phyloP scores from a whole-genome alignment of 2,113 vertebrate species.

The Callocephalon fimbriatum region DNA sequence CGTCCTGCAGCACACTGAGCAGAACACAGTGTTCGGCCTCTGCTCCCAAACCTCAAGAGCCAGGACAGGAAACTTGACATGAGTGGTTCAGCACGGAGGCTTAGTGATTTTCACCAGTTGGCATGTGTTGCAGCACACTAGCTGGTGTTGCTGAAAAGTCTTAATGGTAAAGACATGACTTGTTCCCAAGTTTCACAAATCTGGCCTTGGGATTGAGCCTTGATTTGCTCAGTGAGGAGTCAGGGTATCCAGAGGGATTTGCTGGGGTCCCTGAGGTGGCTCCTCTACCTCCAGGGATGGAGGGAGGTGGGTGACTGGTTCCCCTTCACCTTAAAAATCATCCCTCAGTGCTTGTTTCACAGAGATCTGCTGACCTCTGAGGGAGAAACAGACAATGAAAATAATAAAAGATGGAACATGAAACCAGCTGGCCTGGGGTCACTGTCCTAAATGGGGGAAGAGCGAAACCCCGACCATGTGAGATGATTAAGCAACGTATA shows the following conservation, averaged over 20 bases:
- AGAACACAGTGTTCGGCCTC: no score
- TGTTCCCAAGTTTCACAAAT: not conserved
- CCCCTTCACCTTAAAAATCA: not conserved
- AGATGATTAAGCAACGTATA: not conserved
- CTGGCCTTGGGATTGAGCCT: not conserved
- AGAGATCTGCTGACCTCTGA: not conserved
- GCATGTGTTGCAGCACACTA: fast-evolving
- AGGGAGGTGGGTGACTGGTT: not conserved
- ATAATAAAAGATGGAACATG: not conserved
- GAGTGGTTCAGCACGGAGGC: not conserved
- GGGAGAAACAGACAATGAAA: not conserved
- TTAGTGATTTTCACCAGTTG: not conserved
- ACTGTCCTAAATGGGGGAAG: not conserved
- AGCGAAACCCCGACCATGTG: not conserved
- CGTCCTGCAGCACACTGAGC: no score
- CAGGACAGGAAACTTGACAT: no score
- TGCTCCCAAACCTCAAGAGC: no score
- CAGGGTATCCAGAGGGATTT: not conserved
- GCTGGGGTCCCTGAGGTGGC: not conserved
- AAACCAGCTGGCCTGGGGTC: not conserved
- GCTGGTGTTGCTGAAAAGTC: not conserved
- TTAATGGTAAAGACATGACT: not conserved
- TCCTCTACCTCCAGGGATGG: not conserved
- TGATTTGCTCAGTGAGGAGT: not conserved
- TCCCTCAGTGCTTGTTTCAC: not conserved